Evolutionary conservation across 2,888 invertebrate genomes (phyloP).

Genomic region (Drosophila paramelanica): DNA sequence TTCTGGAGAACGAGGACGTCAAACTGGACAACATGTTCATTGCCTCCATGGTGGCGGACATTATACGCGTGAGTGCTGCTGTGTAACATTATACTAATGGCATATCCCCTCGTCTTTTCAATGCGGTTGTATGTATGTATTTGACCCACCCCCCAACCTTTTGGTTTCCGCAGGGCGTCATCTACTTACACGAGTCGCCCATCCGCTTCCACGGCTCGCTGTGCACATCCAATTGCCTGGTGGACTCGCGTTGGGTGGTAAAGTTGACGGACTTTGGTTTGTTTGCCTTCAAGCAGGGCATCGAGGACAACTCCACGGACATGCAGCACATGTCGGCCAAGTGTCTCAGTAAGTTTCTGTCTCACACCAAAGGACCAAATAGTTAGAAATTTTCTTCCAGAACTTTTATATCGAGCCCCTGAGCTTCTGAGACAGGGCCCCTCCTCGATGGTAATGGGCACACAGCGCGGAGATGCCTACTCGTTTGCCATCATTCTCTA

Average conservation of each 20-base stretch:
- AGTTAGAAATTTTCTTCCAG: slow-evolving; percentile 84
- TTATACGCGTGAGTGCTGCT: slow-evolving; percentile 91
- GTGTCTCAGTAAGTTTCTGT: slow-evolving; percentile 88
- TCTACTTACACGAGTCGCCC: slow-evolving; percentile 95
- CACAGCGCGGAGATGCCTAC: slow-evolving; percentile 93
- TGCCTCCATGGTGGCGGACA: slow-evolving; percentile 96
- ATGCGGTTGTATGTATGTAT: slow-evolving; percentile 1
- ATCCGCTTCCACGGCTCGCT: slow-evolving; percentile 94
- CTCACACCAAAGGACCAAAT: not conserved
- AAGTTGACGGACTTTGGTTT: slow-evolving; percentile 97
- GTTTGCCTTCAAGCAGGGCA: slow-evolving; percentile 92
- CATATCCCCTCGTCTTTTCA: slow-evolving; percentile 8
- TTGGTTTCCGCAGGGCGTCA: slow-evolving; percentile 89
- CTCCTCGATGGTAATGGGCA: slow-evolving; percentile 85
- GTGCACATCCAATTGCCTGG: slow-evolving; percentile 95
- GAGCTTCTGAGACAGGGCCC: slow-evolving; percentile 88
- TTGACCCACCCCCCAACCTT: slow-evolving; percentile 15
- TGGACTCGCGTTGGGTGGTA: slow-evolving; percentile 97
- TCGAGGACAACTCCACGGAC: slow-evolving; percentile 88
- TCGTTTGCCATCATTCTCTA: slow-evolving; percentile 95
- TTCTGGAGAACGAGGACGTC: slow-evolving; percentile 97
- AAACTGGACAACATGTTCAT: slow-evolving; percentile 98
- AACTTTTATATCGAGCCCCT: slow-evolving; percentile 92
- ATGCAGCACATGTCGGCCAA: slow-evolving; percentile 87
- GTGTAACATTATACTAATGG: slow-evolving; percentile 75